phyloP scores from a whole-genome alignment of 2,113 vertebrate genomes.

The Scomber japonicus region DNA sequence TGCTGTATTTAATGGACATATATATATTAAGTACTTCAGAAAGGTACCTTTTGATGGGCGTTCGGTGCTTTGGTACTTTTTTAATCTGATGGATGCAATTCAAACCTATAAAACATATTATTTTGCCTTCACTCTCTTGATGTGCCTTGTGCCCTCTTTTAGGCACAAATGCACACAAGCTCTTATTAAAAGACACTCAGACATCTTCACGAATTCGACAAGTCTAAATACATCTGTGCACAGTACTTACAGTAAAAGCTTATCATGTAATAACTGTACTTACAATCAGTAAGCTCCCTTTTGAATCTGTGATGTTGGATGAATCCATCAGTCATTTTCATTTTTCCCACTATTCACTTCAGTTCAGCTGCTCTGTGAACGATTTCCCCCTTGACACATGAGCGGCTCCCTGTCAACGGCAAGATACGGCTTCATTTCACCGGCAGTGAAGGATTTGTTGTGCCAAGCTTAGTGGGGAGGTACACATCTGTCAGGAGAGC shows the following conservation, averaged over 20 bases:
- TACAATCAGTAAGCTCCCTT: background rate
- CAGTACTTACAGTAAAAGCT: conserved; percentile 4
- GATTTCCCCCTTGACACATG: conserved; percentile 8
- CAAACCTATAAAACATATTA: conserved; percentile 1
- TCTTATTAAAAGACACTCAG: background rate
- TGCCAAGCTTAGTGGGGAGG: background rate
- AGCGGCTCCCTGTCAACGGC: conserved; percentile 1
- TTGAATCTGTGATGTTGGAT: background rate
- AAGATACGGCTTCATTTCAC: background rate
- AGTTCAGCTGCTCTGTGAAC: conserved; percentile 32
- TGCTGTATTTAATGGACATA: background rate
- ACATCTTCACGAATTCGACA: background rate
- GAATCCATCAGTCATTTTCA: conserved; percentile 15
- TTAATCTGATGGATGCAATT: background rate
- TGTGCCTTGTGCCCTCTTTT: background rate
- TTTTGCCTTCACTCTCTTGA: conserved; percentile 17
- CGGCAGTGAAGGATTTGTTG: conserved; percentile 31
- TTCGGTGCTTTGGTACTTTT: background rate
- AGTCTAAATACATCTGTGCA: background rate
- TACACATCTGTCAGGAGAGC: background rate
- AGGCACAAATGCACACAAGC: background rate
- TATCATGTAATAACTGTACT: background rate
- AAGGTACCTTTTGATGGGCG: background rate
- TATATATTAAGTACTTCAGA: background rate
- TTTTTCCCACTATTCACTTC: background rate